Conservation (phyloP, 2,888 invertebrate genomes). For the Tetragonisca angustula region DNA sequence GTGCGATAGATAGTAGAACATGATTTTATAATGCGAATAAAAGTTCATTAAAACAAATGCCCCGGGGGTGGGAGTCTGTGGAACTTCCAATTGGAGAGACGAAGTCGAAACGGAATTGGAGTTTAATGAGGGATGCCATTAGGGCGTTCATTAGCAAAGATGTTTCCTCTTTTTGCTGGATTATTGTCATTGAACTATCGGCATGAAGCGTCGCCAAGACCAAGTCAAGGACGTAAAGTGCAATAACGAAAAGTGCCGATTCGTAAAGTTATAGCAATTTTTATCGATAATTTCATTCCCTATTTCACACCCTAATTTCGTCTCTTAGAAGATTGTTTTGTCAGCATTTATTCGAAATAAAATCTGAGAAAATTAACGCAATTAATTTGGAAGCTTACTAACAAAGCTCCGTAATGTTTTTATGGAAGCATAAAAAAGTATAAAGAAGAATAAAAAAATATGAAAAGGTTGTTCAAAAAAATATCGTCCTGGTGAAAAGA, state of each 20-base stretch:
- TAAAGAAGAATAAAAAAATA: too few species aligned
- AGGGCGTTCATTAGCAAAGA: slow-evolving; percentile 50
- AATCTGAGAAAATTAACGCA: too few species aligned
- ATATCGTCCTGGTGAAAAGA: too few species aligned
- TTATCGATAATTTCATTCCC: neutral
- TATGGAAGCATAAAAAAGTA: too few species aligned
- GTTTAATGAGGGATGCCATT: slow-evolving; percentile 54
- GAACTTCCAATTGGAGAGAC: slow-evolving; percentile 25
- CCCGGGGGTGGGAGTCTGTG: slow-evolving; percentile 6
- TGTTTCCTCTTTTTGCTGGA: slow-evolving; percentile 28
- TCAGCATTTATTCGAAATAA: neutral
- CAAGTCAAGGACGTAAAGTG: slow-evolving; percentile 17
- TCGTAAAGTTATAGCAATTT: neutral
- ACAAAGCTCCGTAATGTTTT: too few species aligned
- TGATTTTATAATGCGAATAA: neutral
- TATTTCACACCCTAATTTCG: neutral
- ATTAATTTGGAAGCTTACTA: too few species aligned
- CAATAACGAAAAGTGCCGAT: slow-evolving; percentile 15
- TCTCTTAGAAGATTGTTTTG: too few species aligned
- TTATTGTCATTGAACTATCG: slow-evolving; percentile 14
- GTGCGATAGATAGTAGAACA: neutral
- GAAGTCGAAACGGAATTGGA: slow-evolving; percentile 27
- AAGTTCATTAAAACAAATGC: slow-evolving; percentile 34
- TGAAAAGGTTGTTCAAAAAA: too few species aligned
- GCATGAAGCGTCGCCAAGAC: neutral